Evolutionary conservation across 2,888 invertebrate genomes (phyloP).

Genomic region (Sipha maydis): DNA sequence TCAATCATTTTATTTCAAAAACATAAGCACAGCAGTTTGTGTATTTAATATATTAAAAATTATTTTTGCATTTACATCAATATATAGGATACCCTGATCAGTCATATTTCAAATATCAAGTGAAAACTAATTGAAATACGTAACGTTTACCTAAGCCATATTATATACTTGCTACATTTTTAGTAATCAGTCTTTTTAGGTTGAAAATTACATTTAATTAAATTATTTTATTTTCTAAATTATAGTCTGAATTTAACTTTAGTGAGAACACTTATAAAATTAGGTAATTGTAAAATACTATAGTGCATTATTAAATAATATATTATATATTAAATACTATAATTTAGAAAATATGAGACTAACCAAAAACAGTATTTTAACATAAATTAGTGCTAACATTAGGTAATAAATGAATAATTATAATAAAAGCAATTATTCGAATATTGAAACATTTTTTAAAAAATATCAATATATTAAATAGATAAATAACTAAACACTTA

Average conservation of each 20-base stretch:
- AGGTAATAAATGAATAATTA: neutral
- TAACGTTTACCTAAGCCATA: neutral
- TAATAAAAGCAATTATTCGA: neutral
- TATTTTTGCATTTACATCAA: neutral
- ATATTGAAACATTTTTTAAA: neutral
- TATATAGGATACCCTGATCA: neutral
- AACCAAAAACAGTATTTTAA: neutral
- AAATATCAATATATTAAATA: neutral
- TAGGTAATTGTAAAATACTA: neutral
- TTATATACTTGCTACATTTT: neutral
- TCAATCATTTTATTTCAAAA: neutral
- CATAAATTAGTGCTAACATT: neutral
- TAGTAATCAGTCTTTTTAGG: conserved; percentile 2
- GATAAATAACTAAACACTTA: neutral
- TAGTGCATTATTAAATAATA: no score
- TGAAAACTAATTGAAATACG: conserved; percentile 19
- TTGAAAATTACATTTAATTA: conserved; percentile 1
- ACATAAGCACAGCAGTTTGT: neutral
- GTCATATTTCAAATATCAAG: conserved; percentile 16
- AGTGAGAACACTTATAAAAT: neutral
- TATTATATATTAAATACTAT: no score
- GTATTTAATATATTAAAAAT: neutral
- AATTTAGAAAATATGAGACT: neutral
- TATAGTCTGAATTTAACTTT: neutral
- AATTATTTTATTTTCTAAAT: neutral